phyloP scores from a whole-genome alignment of 2,797 vertebrate genomes.

The Lacerta viridis region DNA sequence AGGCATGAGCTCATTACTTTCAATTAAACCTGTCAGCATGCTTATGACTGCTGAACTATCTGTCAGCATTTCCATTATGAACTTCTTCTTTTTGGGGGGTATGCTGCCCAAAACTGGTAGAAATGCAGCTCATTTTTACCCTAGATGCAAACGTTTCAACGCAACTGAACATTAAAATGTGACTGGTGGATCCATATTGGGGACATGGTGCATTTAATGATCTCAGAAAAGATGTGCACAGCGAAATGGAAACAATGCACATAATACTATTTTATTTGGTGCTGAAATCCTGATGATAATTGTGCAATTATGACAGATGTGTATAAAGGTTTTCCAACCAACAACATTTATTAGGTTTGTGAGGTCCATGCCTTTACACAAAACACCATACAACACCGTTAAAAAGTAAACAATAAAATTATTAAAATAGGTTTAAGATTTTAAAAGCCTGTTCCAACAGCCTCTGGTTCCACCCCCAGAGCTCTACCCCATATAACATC shows the following conservation, averaged over 20 bases:
- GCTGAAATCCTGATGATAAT: background rate
- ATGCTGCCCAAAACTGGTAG: background rate
- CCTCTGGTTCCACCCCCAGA: too few species aligned
- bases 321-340: background rate
- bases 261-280: background rate
- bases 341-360: too few species aligned
- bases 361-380: too few species aligned
- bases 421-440: too few species aligned
- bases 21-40: background rate
- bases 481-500: too few species aligned
- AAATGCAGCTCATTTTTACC: background rate
- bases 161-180: background rate
- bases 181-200: background rate
- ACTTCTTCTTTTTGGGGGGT: conserved; percentile 33
- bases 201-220: background rate
- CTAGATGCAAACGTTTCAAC: conserved; percentile 10
- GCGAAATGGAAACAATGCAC: background rate
- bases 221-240: background rate
- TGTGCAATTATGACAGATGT: background rate
- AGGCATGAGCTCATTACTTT: background rate
- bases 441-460: too few species aligned
- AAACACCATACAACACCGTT: too few species aligned
- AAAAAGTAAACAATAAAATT: too few species aligned
- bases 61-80: conserved; percentile 26
- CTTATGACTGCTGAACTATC: fast-evolving